Evolutionary conservation across 2,797 vertebrate species (phyloP).

Genomic region (Uromys caudimaculatus): DNA sequence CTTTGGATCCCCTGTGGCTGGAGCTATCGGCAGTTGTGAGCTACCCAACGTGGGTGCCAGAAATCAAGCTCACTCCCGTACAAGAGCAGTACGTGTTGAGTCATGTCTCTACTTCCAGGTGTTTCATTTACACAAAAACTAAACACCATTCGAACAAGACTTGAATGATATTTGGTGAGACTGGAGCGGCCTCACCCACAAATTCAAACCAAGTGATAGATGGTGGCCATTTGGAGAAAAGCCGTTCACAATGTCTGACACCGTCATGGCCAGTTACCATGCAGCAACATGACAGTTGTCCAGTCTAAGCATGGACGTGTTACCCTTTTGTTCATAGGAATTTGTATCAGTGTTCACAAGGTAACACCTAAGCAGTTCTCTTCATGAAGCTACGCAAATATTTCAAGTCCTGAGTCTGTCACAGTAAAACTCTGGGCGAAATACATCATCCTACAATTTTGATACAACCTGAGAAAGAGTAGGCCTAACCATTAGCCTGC

Average conservation of each 20-base stretch:
- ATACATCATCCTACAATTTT: constrained; percentile 31
- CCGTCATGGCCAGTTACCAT: neutral
- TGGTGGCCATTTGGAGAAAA: neutral
- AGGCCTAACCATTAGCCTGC: neutral
- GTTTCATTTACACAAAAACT: constrained; percentile 13
- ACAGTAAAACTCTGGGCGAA: constrained; percentile 28
- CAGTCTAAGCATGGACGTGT: neutral
- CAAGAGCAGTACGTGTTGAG: no score
- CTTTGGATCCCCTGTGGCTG: neutral
- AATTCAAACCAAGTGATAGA: neutral
- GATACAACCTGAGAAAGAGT: neutral
- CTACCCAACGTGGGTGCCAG: no score
- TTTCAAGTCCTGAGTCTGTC: neutral
- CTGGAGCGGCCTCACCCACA: neutral
- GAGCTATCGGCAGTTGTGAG: neutral
- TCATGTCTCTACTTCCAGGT: neutral
- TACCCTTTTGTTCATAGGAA: constrained; percentile 25
- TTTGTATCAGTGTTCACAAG: neutral
- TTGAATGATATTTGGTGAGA: neutral
- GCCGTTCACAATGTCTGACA: neutral
- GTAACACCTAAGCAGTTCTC: neutral
- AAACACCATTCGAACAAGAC: neutral
- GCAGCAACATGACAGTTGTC: neutral
- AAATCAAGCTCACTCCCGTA: no score
- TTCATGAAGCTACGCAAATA: neutral